A percentile compares a stretch with the other conserved stretches of the same genome.
phyloP scores from a whole-genome alignment of 2,113 vertebrate species.

The Puntigrus tetrazona region DNA sequence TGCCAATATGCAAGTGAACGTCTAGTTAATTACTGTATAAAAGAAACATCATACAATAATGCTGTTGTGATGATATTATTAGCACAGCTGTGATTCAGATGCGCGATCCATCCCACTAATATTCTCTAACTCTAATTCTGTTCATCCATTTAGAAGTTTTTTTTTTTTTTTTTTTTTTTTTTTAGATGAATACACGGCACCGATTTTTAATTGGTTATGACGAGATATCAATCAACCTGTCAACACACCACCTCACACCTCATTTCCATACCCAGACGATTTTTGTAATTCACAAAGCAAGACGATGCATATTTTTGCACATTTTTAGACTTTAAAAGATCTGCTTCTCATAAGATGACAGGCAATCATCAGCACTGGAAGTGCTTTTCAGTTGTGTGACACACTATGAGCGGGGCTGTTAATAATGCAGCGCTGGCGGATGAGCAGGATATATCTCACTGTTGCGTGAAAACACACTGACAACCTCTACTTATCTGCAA shows the following conservation, averaged over 20 bases:
- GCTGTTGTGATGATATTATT: neutral
- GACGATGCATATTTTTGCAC: constrained; percentile 16
- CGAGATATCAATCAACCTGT: neutral
- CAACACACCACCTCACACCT: constrained; percentile 16
- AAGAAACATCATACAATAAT: neutral
- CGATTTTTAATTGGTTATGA: neutral
- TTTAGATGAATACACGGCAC: neutral
- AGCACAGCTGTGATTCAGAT: neutral
- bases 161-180: too few relatives aligned
- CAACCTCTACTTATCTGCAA: neutral
- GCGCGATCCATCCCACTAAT: neutral
- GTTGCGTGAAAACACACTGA: neutral
- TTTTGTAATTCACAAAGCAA: neutral
- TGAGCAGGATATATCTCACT: neutral
- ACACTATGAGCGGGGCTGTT: neutral
- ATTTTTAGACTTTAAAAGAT: constrained; percentile 7
- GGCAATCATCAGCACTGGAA: neutral
- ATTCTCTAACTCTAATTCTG: neutral
- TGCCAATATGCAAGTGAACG: neutral
- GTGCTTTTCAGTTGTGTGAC: neutral
- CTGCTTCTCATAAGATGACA: neutral
- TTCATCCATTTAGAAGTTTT: neutral
- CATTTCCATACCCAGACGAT: neutral
- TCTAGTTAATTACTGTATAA: neutral
- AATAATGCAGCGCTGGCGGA: neutral